Base-by-base conservation (phyloP, 2,797 vertebrate species). In the Nothura maculosa region DNA sequence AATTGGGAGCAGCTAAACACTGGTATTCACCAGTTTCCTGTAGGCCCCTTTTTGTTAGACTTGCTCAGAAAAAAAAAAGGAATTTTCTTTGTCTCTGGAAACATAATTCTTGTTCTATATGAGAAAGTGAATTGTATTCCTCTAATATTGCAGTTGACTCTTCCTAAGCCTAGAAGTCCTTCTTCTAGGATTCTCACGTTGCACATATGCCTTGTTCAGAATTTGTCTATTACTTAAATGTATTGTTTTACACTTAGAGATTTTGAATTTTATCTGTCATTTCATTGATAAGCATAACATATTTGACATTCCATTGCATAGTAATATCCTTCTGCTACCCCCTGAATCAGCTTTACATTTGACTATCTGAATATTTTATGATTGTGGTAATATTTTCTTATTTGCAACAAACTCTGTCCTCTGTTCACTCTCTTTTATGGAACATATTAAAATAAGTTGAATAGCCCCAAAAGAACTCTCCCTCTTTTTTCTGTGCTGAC, bases 311-410 rank as follows among this genome's bases (percentile, higher is more conserved):
- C 67, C 66, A 42, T 10, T 75, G 36, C 21, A 54, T 43, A 22
- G 17, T 38, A 32, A 75, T 78, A 72, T 57, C 32, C 58, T 85
- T 78, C 66, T 72, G 14, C 48, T 68, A 27, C 32, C 75, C 61
- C 79, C 77, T 81, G 62, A 91, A 82, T 75, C 54, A 85, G 68
- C 47, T 54, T 55, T 69, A 62, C 45, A 24, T 92, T 82, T 91
- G 48, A 68, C 69, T 50, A 38, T 47, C 22, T 19, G 43, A 32
- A 25, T 73, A 42, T 94, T 69, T 90, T 90, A 27, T 10, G 7
- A 27, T 30, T 72, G 45, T 40, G 48, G 25, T 72, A 42, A 78
- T 86, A 61, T 6, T 79, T 90, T 50, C 32, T 8, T 79, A 86
- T 48, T 81, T 81, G 77, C 36, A 80, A 68, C 43, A 77, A 74